Evolutionary conservation across 37 sponge, comb jelly and placozoan species (phyloP), one percentile per base, ranked within the genome.

Genomic region (Cliona cf. orientalis): DNA sequence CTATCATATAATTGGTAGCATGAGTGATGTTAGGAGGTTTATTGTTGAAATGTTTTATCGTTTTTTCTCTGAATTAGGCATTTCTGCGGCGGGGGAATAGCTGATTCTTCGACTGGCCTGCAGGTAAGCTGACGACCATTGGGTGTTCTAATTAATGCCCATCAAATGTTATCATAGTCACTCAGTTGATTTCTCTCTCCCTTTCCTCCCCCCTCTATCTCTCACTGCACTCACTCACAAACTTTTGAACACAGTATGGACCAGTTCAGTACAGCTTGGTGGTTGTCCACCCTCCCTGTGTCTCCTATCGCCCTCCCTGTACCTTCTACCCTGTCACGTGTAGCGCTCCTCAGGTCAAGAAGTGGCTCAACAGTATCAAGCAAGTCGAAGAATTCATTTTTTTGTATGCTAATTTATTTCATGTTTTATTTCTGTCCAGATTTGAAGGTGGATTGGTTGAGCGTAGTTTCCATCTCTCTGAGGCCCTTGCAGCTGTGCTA

Each of bases 371-470:
- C 44, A 37, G 31, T 2, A 32, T 74, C 22, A 74, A 41, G 75
- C 57, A 6, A 33, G 75, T 9, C 57, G 63, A 19, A 17, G n/a
- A n/a, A n/a, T n/a, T n/a, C n/a, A n/a, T n/a, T 61, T 9, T 9
- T 9, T 14, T 39, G 17, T 29, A 4, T 17, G 37, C 69, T 7
- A 36, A 7, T 29, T 40, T 9, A 72, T 11, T 28, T 11, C 45
- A 4, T 46, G 53, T 22, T 46, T 46, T 40, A 3, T 22, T 44
- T 65, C 36, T 9, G 26, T 65, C 43, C 59, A 86, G 78, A 41
- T 72, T 86, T 33, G 86, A 77, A n/a, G 79, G 86, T 1, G 79
- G 79, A 58, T 55, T 86, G 39, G 66, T 86, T n/a, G 86, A 78
- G 37, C 86, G 78, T 26, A n/a, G 60, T 11, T 34, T 78, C 37